Base-by-base conservation (phyloP, 2,888 invertebrate species). In the Vesta saturnalis region DNA sequence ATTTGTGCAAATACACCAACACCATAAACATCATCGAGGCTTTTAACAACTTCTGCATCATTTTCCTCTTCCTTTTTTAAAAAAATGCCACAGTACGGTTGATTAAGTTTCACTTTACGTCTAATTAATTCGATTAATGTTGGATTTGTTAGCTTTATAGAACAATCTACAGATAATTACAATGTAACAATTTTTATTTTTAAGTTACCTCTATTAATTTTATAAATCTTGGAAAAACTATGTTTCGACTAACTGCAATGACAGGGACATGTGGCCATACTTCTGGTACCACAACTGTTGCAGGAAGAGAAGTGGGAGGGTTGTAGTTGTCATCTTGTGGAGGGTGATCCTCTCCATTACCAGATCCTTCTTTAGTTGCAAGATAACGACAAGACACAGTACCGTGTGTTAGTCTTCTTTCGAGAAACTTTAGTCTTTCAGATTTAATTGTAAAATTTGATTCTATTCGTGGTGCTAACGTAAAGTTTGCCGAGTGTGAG, bases 1-100 rank as follows among this genome's bases (percentile, higher is more conserved):
- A 99, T 98, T 85, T 99, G 97, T 6, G 97, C 99, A 84, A 99
- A 99, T 1, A 97, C 95, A 6, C 99, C 99, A 21, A 97, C 89
- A 60, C 89, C 85, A 81, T 97, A 94, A 43, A 99, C 87, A 72
- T 99, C 98, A 69, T 93, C 90, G 21, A 98, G 79, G 61, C 87
- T 92, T 10, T 91, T 87, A 0, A 99, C 94, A 15, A 96, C 87
- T 80, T 98, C 98, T 0, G 91, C 87, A 73, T 96, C 94, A 80
- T 94, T 94, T 74, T 94, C 95, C 79, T 95, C 94, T 78, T 92
- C 91, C 81, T 92, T 95, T 79, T 97, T 97, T 76, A 99, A 86
- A 81, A 99, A 99, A 58, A 99, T 93, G 2, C 99, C 99, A 57
- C 97, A 93, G 80, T 99, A 99, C 0, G 99, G 99, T 82, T 97